Percentiles rank a stretch among this genome's conserved stretches.
These are phyloP conservation scores for Drosophila hamatofila DNA, from an alignment of 2,888 invertebrate genomes.

Conservation along the genomic window DNA sequence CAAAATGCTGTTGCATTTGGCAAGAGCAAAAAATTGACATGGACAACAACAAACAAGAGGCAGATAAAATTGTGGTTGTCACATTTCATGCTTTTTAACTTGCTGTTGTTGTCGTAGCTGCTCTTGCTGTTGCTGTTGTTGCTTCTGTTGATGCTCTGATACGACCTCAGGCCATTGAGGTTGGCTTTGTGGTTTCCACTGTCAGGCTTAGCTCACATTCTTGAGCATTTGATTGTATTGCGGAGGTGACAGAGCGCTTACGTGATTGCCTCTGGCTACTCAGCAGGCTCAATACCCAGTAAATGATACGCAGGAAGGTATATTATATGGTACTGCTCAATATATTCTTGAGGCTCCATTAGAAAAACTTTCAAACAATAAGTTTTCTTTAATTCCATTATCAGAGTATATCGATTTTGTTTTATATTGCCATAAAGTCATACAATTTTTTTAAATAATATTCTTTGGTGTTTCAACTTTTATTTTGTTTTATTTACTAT, in stretches of 20 bases:
- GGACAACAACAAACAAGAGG: slow-evolving; percentile 25
- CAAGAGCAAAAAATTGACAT: slow-evolving; percentile 19
- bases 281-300: background rate
- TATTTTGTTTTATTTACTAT: slow-evolving; percentile 30
- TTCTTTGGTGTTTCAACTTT: background rate
- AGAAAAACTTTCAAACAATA: background rate
- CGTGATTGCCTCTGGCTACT: background rate
- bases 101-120: background rate
- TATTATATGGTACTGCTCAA: background rate
- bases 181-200: slow-evolving; percentile 2
- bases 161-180: background rate
- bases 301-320: background rate
- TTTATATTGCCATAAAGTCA: background rate
- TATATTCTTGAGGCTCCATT: background rate
- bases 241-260: slow-evolving; percentile 15
- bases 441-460: background rate
- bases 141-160: background rate
- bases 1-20: slow-evolving; percentile 37
- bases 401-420: background rate
- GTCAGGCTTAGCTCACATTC: slow-evolving; percentile 12
- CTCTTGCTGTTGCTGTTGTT: background rate
- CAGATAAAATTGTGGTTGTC: slow-evolving; percentile 37
- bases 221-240: slow-evolving; percentile 13
- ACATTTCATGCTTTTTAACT: slow-evolving; percentile 25
- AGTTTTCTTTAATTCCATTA: background rate